Evolutionary conservation across 2,888 invertebrate genomes (phyloP), one percentile per base, ranked within the genome.

Genomic region (Dicycla oo): DNA sequence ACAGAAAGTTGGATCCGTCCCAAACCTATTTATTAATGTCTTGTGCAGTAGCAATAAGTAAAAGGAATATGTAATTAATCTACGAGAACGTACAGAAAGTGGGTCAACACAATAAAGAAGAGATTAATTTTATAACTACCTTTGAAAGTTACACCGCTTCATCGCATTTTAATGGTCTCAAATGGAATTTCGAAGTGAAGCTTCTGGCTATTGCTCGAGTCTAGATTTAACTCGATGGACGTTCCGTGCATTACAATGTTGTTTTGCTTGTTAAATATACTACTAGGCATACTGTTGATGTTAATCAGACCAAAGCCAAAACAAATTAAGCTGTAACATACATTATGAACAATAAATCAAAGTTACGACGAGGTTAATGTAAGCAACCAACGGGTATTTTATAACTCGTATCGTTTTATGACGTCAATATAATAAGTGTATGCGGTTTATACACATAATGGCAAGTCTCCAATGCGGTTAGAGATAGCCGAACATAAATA

Each of bases 41-140:
- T 87, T 89, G 84, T 88, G 88, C 88, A 89, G 88, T 86, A 76
- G 87, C 84, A 85, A 86, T 89, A 90, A 89, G 88, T 91, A 89
- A 91, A 83, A 88, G 85, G 89, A 90, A 91, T 90, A 89, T 84
- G 86, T 89, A 89, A 93, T 92, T 91, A 91, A 91, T 92, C 87
- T 89, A 87, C 81, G 82, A 85, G 84, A 89, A 64, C 74, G 69
- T 66, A 85, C 86, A 78, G 82, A 87, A 93, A 90, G 82, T 92
- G 80, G 93, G 92, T 88, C 91, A 89, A 84, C 83, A 84, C 87
- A 87, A 90, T 91, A 90, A 91, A 89, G 87, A 86, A 85, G 78
- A 89, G 83, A 91, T 91, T 89, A 88, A 88, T 85, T 83, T 82
- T 83, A 85, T 86, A 87, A 86, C 85, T 85, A 83, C 82, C 76